These are phyloP conservation scores for Brachionichthys hirsutus DNA, from an alignment of 2,113 vertebrate genomes.

Conservation along the genomic window DNA sequence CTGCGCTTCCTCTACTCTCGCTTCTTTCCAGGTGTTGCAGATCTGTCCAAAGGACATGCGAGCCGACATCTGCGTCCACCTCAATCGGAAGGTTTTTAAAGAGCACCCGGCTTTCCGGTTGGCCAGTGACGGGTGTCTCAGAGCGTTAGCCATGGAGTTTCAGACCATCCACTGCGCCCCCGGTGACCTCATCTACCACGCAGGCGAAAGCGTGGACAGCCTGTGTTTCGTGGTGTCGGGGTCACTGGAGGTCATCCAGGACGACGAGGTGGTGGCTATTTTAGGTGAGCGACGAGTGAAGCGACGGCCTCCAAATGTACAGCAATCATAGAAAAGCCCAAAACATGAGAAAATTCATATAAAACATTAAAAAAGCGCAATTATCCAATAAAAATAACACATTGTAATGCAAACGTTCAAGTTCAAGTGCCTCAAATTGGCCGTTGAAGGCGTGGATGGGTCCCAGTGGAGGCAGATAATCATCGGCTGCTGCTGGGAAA, in stretches of 20 bases:
- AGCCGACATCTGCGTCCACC: constrained; percentile 96
- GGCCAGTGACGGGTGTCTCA: constrained; percentile 93
- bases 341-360: too few species aligned
- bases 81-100: constrained; percentile 98
- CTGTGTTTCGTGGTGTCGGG: constrained; percentile 98
- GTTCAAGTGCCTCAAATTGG: too few species aligned
- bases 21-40: constrained; percentile 86
- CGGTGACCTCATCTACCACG: constrained; percentile 96
- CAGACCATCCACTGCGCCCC: constrained; percentile 98
- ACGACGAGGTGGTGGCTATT: constrained; percentile 98
- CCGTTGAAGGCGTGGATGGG: too few species aligned
- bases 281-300: constrained; percentile 81
- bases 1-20: not conserved
- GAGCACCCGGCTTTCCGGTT: constrained; percentile 96
- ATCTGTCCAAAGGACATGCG: constrained; percentile 99
- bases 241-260: constrained; percentile 97
- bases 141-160: constrained; percentile 97
- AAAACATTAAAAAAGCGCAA: too few species aligned
- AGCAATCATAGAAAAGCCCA: too few species aligned
- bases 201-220: constrained; percentile 95
- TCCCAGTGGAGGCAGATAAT: too few species aligned
- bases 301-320: too few species aligned
- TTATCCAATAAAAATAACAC: too few species aligned
- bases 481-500: too few species aligned
- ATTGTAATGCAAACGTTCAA: too few species aligned